Evolutionary conservation across 2,888 invertebrate genomes (phyloP), one percentile per base, ranked within the genome.

Genomic region (Pherbina coryleti): DNA sequence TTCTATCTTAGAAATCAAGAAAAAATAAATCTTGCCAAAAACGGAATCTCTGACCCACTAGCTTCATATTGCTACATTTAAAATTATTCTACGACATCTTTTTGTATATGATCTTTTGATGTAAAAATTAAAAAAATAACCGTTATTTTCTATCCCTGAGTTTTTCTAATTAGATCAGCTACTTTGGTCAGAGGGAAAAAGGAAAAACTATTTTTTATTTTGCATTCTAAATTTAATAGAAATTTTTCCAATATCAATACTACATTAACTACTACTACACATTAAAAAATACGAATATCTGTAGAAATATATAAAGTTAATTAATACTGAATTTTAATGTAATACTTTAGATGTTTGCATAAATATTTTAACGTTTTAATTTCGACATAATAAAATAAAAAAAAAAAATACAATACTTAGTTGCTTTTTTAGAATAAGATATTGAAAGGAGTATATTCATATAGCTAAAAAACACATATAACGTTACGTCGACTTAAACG

Each of bases 191-290:
- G 8, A 31, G 5, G 34, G 8, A 5, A n/a, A 2, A 7, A 64
- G 14, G 0, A 14, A n/a, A 37, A 69, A 9, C 49, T 1, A 49
- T 34, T 55, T 71, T 44, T 25, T 19, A 17, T 60, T 22, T 62
- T 60, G 60, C 25, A 22, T 60, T 60, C 25, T 49, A 62, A 9
- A 11, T 64, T 64, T 64, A 49, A 62, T 37, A 73, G 62, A 44
- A 62, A 44, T 31, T 11, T n/a, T 64, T 19, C 49, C 49, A 64
- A 64, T 28, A 57, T 73, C 0, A 14, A 64, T 74, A 28, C 31
- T 19, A 60, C 64, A 22, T n/a, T 5, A 57, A 28, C 19, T 37
- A 14, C 49, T 19, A 69, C n/a, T 49, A 22, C 49, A 69, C 11
- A 22, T 28, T 5, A 69, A 28, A 7, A 67, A 67, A 67, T 49